Evolutionary conservation across 2,888 invertebrate species (phyloP).

Genomic region (Acrocyrtus sp.): DNA sequence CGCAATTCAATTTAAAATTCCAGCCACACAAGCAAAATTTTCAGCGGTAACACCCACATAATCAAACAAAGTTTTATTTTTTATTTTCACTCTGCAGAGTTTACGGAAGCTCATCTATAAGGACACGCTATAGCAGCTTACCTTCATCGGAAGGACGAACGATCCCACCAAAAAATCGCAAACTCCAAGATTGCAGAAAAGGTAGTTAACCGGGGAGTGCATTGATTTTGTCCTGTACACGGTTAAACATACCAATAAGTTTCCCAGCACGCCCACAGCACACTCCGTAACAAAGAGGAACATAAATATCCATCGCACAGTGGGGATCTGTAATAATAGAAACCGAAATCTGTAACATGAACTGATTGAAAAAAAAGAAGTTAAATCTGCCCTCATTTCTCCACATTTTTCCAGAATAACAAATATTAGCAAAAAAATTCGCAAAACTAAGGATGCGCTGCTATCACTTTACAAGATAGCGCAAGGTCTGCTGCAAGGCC

Average conservation of each 20-base stretch:
- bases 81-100: no score
- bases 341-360: no score
- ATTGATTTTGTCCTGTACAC: conserved; percentile 67
- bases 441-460: not conserved
- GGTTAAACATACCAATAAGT: conserved; percentile 67
- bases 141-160: conserved; percentile 67
- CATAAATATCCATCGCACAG: conserved; percentile 65
- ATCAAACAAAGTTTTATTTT: not conserved
- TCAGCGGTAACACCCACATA: not conserved
- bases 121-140: conserved; percentile 17
- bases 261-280: conserved; percentile 66
- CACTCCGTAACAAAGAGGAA: conserved; percentile 65
- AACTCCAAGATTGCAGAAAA: conserved; percentile 67
- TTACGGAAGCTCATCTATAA: not conserved
- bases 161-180: conserved; percentile 67
- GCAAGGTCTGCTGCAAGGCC: not conserved
- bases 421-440: not conserved
- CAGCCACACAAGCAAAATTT: not conserved
- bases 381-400: not conserved
- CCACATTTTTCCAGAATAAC: not conserved
- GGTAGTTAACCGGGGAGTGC: conserved; percentile 68
- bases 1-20: not conserved
- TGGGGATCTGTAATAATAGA: conserved; percentile 60
- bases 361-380: conserved; percentile 7
- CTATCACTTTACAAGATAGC: not conserved